These are phyloP conservation scores for Acleris cristana DNA, from an alignment of 2,888 invertebrate species.

Conservation along the genomic window DNA sequence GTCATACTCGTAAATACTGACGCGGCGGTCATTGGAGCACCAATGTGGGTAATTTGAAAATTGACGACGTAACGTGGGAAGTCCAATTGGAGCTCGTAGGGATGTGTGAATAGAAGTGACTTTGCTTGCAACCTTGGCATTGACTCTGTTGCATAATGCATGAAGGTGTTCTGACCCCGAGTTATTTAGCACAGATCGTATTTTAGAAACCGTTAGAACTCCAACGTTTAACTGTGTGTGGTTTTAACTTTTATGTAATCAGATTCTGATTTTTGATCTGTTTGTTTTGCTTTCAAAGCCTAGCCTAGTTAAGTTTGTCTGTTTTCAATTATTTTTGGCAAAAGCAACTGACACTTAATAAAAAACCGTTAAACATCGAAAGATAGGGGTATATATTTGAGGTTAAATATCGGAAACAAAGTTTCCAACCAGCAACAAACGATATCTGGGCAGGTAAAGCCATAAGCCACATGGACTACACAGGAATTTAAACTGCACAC, in stretches of 20 bases:
- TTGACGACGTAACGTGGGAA: slow-evolving; percentile 11
- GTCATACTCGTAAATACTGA: not conserved
- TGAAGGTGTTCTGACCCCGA: not conserved
- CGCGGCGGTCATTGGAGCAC: slow-evolving; percentile 2
- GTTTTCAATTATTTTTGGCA: no score
- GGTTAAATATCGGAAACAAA: no score
- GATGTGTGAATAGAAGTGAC: slow-evolving; percentile 19
- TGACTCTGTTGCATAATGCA: slow-evolving; percentile 3
- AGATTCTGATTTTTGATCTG: no score
- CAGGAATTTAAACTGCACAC: not conserved
- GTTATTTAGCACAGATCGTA: not conserved
- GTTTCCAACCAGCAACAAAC: no score
- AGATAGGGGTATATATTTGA: no score
- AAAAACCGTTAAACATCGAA: no score
- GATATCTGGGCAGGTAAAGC: no score
- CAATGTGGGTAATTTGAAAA: slow-evolving; percentile 16
- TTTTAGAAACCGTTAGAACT: slow-evolving; percentile 1
- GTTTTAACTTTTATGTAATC: no score
- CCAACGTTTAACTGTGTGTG: not conserved
- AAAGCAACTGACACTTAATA: no score
- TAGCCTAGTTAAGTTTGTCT: no score
- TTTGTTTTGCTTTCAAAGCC: no score
- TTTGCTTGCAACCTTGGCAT: slow-evolving; percentile 16
- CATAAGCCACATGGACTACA: not conserved
- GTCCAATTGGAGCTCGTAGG: slow-evolving; percentile 13